These are phyloP conservation scores for Lamellibrachia luymesi DNA, from an alignment of 1,140 invertebrate genomes.

Conservation along the genomic window DNA sequence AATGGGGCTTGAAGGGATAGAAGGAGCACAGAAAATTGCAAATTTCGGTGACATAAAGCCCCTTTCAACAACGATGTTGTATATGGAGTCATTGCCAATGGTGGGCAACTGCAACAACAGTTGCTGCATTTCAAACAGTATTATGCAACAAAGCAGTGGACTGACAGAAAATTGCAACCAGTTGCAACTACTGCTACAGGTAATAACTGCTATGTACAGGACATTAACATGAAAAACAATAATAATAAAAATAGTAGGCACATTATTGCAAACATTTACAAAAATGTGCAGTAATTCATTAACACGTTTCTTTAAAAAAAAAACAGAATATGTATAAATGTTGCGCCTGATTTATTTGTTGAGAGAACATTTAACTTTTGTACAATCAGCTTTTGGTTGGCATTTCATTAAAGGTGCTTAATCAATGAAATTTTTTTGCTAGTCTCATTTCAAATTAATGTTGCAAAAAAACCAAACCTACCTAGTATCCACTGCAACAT, in stretches of 20 bases:
- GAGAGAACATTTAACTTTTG: no score
- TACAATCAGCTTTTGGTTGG: no score
- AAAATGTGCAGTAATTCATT: not conserved
- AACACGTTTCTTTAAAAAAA: no score
- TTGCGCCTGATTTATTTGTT: no score
- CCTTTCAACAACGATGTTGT: not conserved
- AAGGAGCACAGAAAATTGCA: slow-evolving; percentile 4
- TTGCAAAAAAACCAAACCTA: no score
- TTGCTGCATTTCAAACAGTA: slow-evolving; percentile 5
- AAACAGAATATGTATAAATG: no score
- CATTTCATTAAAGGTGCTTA: no score
- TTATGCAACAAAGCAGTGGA: not conserved
- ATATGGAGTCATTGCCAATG: not conserved
- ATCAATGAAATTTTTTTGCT: no score
- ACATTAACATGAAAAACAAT: not conserved
- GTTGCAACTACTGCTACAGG: not conserved
- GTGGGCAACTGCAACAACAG: not conserved
- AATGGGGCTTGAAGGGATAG: slow-evolving; percentile 15
- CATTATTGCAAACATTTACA: not conserved
- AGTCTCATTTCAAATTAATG: no score
- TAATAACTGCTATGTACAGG: not conserved
- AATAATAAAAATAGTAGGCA: not conserved
- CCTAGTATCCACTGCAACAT: no score
- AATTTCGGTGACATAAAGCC: slow-evolving; percentile 1
- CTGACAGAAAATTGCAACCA: not conserved